These are phyloP conservation scores for Paguma larvata DNA, from an alignment of 2,797 vertebrate species.

Conservation along the genomic window DNA sequence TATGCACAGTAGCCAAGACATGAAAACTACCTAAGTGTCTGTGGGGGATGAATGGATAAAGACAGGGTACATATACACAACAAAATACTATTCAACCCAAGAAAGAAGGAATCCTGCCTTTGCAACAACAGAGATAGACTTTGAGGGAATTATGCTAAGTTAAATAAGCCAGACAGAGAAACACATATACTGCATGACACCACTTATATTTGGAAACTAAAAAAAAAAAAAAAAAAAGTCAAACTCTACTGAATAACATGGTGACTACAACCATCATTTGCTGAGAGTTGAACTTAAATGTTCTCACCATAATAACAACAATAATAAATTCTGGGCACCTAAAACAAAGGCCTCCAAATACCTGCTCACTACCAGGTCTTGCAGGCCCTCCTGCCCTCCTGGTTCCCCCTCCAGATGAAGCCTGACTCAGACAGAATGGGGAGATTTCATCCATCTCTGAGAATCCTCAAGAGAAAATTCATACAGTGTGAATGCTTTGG, in stretches of 20 bases:
- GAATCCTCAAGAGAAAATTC: background rate
- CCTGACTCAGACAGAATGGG: background rate
- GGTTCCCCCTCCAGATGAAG: background rate
- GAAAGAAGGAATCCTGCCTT: background rate
- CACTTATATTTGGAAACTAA: background rate
- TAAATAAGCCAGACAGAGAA: background rate
- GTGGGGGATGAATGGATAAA: background rate
- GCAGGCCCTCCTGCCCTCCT: accelerated
- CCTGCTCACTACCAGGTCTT: background rate
- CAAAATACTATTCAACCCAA: background rate
- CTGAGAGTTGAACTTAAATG: background rate
- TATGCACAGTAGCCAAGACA: background rate
- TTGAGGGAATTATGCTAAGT: background rate
- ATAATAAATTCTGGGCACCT: background rate
- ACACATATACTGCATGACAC: background rate
- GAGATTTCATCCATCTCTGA: background rate
- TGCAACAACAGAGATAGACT: background rate
- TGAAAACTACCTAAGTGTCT: background rate
- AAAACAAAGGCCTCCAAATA: background rate
- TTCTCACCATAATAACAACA: background rate
- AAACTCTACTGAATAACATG: background rate
- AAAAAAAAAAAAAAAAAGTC: background rate
- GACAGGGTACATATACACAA: background rate
- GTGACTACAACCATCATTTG: background rate
- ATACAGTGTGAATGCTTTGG: background rate